Evolutionary conservation across 2,888 invertebrate genomes (phyloP).

Genomic region (Melinaea menophilus): DNA sequence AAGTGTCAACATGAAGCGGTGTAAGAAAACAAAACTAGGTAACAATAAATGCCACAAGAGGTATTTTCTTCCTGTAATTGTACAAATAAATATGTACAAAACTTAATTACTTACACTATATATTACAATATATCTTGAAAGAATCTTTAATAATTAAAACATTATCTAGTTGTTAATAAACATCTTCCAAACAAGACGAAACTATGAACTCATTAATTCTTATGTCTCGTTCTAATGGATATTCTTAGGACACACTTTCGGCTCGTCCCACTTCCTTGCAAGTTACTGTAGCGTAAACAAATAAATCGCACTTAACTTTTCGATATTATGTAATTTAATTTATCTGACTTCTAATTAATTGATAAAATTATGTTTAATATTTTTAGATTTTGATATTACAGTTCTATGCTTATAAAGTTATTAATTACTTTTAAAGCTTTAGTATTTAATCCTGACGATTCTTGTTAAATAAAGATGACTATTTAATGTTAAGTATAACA

Average conservation of each 20-base stretch:
- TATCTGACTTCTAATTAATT: constrained; percentile 8
- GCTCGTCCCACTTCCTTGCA: constrained; percentile 43
- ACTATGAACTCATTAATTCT: constrained; percentile 42
- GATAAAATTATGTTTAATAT: constrained; percentile 1
- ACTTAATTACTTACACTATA: too few relatives aligned
- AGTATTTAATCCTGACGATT: background rate
- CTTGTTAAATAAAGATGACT: background rate
- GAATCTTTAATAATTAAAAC: background rate
- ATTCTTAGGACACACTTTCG: constrained; percentile 42
- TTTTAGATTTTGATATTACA: too few relatives aligned
- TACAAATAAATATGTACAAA: too few relatives aligned
- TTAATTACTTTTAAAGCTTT: background rate
- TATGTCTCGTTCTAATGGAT: constrained; percentile 52
- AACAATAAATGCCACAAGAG: too few relatives aligned
- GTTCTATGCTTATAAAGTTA: too few relatives aligned
- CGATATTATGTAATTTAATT: constrained; percentile 22
- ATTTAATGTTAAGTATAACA: background rate
- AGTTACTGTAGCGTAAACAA: too few relatives aligned
- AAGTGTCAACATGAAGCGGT: too few relatives aligned
- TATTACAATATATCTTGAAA: too few relatives aligned
- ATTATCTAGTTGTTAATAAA: background rate
- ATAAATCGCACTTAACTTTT: constrained; percentile 6
- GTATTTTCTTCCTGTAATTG: too few relatives aligned
- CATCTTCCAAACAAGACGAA: constrained; percentile 21
- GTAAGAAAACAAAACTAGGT: too few relatives aligned